phyloP scores from a whole-genome alignment of 2,113 vertebrate genomes.

The Papio anubis region DNA sequence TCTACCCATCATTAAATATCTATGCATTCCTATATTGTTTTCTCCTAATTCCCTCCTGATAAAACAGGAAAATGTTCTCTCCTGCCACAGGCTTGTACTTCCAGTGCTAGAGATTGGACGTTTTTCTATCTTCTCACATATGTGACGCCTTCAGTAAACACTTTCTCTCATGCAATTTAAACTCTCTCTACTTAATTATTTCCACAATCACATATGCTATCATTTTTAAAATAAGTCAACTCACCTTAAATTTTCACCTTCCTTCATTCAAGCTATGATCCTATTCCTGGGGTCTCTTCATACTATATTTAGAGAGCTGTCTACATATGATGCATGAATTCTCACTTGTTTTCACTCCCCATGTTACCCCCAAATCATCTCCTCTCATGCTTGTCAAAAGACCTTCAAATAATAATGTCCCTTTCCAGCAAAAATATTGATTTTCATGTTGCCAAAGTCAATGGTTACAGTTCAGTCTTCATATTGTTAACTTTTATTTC shows the following conservation, averaged over 20 bases:
- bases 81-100: neutral
- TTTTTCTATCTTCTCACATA: neutral
- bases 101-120: neutral
- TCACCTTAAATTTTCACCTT: neutral
- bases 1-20: neutral
- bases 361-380: neutral
- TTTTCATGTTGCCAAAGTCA: neutral
- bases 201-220: neutral
- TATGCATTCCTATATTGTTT: neutral
- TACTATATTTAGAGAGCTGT: neutral
- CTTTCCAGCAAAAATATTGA: neutral
- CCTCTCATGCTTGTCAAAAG: neutral
- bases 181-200: neutral
- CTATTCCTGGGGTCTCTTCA: neutral
- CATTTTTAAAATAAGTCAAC: neutral
- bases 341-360: neutral
- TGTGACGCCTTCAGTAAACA: neutral
- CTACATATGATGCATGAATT: neutral
- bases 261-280: neutral
- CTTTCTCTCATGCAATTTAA: neutral
- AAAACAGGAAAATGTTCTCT: neutral
- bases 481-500: neutral
- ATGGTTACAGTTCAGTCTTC: neutral
- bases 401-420: neutral
- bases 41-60: neutral